These are phyloP conservation scores for Ernsta delagoae DNA, from an alignment of 2,888 invertebrate genomes.

Conservation along the genomic window DNA sequence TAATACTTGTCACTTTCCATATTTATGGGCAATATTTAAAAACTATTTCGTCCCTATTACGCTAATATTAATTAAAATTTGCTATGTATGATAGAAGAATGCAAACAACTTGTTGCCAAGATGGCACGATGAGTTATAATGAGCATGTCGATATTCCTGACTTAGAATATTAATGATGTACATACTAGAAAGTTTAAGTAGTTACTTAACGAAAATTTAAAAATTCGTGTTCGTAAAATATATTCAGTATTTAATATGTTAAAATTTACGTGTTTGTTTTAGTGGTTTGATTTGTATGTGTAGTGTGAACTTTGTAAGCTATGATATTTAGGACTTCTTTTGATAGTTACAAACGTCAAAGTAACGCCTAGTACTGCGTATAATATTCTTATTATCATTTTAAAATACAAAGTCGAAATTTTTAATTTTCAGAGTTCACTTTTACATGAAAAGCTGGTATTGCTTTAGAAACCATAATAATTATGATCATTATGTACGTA, in stretches of 20 bases:
- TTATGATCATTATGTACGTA: constrained; percentile 50
- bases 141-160: constrained; percentile 78
- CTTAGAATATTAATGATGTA: constrained; percentile 66
- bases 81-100: not conserved
- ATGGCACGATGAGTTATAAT: constrained; percentile 63
- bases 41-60: not conserved
- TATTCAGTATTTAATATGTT: constrained; percentile 79
- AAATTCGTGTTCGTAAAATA: constrained; percentile 68
- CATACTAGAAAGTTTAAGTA: constrained; percentile 70
- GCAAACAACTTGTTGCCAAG: constrained; percentile 40
- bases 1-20: not conserved
- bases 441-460: constrained; percentile 50
- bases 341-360: constrained; percentile 43
- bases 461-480: no score
- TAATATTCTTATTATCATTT: constrained; percentile 22
- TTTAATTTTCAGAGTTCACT: constrained; percentile 41
- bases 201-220: constrained; percentile 63
- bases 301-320: constrained; percentile 63
- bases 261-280: constrained; percentile 66
- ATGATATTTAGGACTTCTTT: constrained; percentile 45
- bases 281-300: constrained; percentile 66
- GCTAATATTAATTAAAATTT: not conserved
- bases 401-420: constrained; percentile 42
- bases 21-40: not conserved
- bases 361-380: constrained; percentile 39